phyloP scores from a whole-genome alignment of 2,888 invertebrate species.

The Nudaria mundana region DNA sequence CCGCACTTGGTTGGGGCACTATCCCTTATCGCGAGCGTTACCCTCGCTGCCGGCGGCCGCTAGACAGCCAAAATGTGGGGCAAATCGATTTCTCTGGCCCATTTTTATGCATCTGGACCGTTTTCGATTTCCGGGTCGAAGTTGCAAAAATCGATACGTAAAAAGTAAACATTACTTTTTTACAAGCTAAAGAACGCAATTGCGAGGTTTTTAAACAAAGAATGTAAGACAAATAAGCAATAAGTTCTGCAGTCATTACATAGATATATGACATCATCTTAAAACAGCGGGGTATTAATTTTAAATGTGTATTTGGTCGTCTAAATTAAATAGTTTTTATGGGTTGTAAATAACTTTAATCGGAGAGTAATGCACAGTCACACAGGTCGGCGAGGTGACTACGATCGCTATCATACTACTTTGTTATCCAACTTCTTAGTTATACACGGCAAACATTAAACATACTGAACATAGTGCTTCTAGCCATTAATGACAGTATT shows the following conservation, averaged over 20 bases:
- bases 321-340: conserved; percentile 65
- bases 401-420: conserved; percentile 16
- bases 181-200: background rate
- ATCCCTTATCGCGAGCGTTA: conserved; percentile 81
- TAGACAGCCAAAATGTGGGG: conserved; percentile 78
- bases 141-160: conserved; percentile 40
- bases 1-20: conserved; percentile 68
- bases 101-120: conserved; percentile 81
- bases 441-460: conserved; percentile 17
- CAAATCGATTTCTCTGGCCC: conserved; percentile 79
- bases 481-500: conserved; percentile 12
- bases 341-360: conserved; percentile 63
- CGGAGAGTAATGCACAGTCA: conserved; percentile 30
- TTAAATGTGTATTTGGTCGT: conserved; percentile 53
- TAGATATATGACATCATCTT: conserved; percentile 60
- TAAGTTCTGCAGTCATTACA: conserved; percentile 43
- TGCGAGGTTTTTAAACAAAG: background rate
- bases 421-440: conserved; percentile 13
- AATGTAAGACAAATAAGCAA: conserved; percentile 22
- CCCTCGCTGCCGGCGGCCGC: conserved; percentile 74
- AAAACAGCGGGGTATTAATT: conserved; percentile 59
- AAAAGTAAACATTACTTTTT: conserved; percentile 10
- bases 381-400: conserved; percentile 10
- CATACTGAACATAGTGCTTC: conserved; percentile 19
- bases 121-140: conserved; percentile 62